Evolutionary conservation across 2,888 invertebrate species (phyloP), one percentile per base, ranked within the genome.

Genomic region (Pollenia angustigena): DNA sequence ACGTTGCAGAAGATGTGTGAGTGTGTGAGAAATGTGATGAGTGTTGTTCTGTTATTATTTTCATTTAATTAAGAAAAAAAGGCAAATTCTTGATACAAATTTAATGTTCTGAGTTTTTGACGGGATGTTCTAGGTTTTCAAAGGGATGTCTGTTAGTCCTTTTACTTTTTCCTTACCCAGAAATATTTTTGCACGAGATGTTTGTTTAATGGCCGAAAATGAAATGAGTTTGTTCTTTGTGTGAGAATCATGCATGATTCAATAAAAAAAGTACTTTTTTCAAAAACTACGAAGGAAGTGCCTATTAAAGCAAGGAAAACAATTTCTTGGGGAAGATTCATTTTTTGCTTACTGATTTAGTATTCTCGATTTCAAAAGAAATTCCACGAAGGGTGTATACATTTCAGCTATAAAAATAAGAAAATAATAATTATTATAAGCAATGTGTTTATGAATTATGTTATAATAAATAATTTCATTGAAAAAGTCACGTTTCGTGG

Each of bases 21-120:
- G 2, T 50, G 14, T 8, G 4, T 32, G 16, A 54, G 7, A 10
- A 40, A 42, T 8, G 4, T 32, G 32, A 32, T 18, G 12, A n/a
- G 46, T 40, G 54, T 16, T 16, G 40, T 48, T 64, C 8, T 62
- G 2, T 81, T 74, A 74, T 78, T 74, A 68, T 81, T 85, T 85
- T 60, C 76, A 85, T 78, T 85, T 81, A 81, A 81, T 85, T 85
- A 81, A 76, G 50, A 75, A 69, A 50, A 23, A 68, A 81, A 74
- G 68, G 72, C 78, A 81, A 81, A 69, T 81, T 58, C 66, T 68
- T 71, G 46, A 1, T 12, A 68, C 14, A 46, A 72, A 23, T 72
- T 62, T 52, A 54, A 44, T 56, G 11, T 32, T 40, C 9, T 62
- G 40, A 42, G 32, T 32, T 23, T 50, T 32, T 69, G 14, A 46